Base-by-base conservation (phyloP, 2,888 invertebrate genomes). In the Prosopocoilus inquinatus region DNA sequence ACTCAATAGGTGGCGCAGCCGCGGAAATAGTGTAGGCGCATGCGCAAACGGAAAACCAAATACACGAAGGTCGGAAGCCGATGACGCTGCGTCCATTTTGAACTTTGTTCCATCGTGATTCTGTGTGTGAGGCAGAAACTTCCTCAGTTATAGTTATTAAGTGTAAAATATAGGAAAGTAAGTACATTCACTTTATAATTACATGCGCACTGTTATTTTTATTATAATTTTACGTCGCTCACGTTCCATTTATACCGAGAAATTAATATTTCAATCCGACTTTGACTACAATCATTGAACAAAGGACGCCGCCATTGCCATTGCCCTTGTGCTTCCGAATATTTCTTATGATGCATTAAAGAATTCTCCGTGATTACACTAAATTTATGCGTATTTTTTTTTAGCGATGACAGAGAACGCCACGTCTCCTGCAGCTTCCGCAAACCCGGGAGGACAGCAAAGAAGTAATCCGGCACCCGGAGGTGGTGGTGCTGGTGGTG, bases 81-180 rank as follows among this genome's bases (percentile, higher is more conserved):
- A 13, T 32, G n/a, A 45, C 15, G 20, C 33, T 47, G 50, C 53
- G 49, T 49, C 55, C 55, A 55, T 55, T 55, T 55, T 55, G 55
- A 50, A 47, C 39, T 38, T 51, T 47, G 12, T 36, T 55, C 50
- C 36, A 45, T 32, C 43, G 43, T 43, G 48, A 45, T 20, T 36
- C n/a, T 15, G 36, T 48, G 43, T 34, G 45, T 39, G 38, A 39
- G 41, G 16, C 5, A 43, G 15, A 36, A 41, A 39, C 34, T 51
- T 36, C 41, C 38, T 47, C 12, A 47, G 15, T 44, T 35, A 4
- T 53, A 53, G 43, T 53, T 12, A 48, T 12, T 50, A 47, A 55
- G 55, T 50, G 45, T 38, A 50, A 55, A 51, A 51, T 50, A 33
- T 43, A 28, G 33, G 13, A 43, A n/a, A 47, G 55, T 55, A 51